These are phyloP conservation scores for Hirtodrosophila duncani DNA, from an alignment of 2,888 invertebrate species.

Conservation along the genomic window DNA sequence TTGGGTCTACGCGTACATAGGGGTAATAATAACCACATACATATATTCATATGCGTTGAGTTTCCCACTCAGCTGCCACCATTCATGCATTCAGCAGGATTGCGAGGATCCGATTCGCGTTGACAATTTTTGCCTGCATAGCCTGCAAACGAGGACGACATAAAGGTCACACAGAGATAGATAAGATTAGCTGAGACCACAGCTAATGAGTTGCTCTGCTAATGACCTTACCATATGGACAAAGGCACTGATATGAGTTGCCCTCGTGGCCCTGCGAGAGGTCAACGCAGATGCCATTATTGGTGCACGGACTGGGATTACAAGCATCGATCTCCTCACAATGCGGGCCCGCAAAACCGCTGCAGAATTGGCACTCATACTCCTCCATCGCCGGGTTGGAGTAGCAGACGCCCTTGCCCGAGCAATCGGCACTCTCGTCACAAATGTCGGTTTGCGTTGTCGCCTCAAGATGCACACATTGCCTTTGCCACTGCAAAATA, in stretches of 20 bases:
- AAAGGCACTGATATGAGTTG: conserved; percentile 85
- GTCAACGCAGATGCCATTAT: conserved; percentile 88
- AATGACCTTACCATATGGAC: conserved; percentile 84
- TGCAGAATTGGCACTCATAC: conserved; percentile 88
- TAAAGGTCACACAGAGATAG: conserved; percentile 22
- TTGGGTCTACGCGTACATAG: conserved; percentile 84
- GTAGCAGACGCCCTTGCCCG: conserved; percentile 86
- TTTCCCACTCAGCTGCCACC: conserved; percentile 85
- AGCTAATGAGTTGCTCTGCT: conserved; percentile 23
- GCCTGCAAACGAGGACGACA: conserved; percentile 78
- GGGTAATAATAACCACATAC: conserved; percentile 81
- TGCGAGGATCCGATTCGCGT: conserved; percentile 84
- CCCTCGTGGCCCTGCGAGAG: conserved; percentile 85
- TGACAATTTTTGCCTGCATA: conserved; percentile 86
- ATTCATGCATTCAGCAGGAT: conserved; percentile 85
- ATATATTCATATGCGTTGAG: conserved; percentile 80
- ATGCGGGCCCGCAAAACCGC: conserved; percentile 85
- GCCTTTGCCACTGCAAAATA: conserved; percentile 82
- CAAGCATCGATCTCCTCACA: conserved; percentile 88
- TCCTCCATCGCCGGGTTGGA: conserved; percentile 87
- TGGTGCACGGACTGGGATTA: conserved; percentile 85
- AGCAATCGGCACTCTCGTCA: conserved; percentile 86
- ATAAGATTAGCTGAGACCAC: conserved; percentile 26
- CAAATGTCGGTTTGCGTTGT: conserved; percentile 87
- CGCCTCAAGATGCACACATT: conserved; percentile 85